Evolutionary conservation across 53 echinoderm and acorn worm genomes (phyloP).

Genomic region (Henricia sp.): DNA sequence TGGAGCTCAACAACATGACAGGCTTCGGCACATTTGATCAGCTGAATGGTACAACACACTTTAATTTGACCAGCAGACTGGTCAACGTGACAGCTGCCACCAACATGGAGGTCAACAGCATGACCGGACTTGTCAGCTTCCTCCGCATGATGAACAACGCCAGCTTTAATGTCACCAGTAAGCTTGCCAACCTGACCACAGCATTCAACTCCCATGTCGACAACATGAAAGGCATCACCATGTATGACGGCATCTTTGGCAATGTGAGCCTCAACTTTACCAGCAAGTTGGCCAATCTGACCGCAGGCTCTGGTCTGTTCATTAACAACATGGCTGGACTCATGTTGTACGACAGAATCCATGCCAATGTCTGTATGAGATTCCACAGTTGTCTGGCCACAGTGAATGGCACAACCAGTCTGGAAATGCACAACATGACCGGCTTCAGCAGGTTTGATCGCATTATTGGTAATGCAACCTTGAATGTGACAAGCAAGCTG

Average conservation of each 20-base stretch:
- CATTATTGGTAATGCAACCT: slow-evolving; percentile 35
- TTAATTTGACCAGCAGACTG: slow-evolving; percentile 61
- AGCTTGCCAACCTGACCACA: slow-evolving; percentile 62
- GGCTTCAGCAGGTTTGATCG: slow-evolving; percentile 50
- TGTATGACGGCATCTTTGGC: slow-evolving; percentile 43
- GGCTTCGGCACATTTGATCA: slow-evolving; percentile 47
- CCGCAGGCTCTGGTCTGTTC: slow-evolving; percentile 47
- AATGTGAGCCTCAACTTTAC: slow-evolving; percentile 52
- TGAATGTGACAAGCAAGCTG: slow-evolving; percentile 30
- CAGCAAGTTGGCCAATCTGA: slow-evolving; percentile 68
- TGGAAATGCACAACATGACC: slow-evolving; percentile 62
- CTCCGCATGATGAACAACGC: slow-evolving; percentile 51
- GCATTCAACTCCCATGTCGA: slow-evolving; percentile 44
- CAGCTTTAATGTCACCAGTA: slow-evolving; percentile 55
- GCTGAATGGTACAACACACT: slow-evolving; percentile 62
- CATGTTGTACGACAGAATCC: slow-evolving; percentile 58
- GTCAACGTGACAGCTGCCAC: slow-evolving; percentile 63
- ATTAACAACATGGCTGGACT: slow-evolving; percentile 63
- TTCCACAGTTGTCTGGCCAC: slow-evolving; percentile 20
- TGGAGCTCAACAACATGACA: slow-evolving; percentile 68
- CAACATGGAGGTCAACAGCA: slow-evolving; percentile 64
- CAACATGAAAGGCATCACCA: slow-evolving; percentile 42
- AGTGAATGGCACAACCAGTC: slow-evolving; percentile 20
- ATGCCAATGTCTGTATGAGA: slow-evolving; percentile 50
- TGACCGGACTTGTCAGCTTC: slow-evolving; percentile 65